Evolutionary conservation across 2,797 vertebrate species (phyloP).

Genomic region (Myotis pilosus): DNA sequence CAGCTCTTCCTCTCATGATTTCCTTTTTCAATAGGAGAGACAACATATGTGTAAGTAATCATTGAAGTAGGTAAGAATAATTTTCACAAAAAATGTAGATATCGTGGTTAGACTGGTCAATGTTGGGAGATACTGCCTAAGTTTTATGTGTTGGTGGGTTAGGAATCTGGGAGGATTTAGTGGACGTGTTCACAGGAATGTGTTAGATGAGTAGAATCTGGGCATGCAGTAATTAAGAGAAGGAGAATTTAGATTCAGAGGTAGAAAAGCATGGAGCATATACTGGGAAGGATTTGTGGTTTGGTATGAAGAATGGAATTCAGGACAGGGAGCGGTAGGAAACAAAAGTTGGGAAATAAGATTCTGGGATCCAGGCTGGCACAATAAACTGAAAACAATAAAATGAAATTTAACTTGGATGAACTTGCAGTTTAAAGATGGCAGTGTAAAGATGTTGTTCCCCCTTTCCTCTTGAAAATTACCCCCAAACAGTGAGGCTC

Average conservation of each 20-base stretch:
- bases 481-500: slow-evolving; percentile 40
- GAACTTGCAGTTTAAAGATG: slow-evolving; percentile 47
- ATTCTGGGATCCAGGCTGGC: slow-evolving; percentile 62
- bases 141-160: not conserved
- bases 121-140: not conserved
- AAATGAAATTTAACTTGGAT: slow-evolving; percentile 67
- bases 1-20: not conserved
- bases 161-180: not conserved
- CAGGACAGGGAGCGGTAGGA: slow-evolving; percentile 45
- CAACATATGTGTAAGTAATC: not conserved
- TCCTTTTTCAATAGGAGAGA: not conserved
- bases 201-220: not conserved
- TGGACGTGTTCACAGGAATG: not conserved
- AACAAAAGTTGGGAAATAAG: slow-evolving; percentile 64
- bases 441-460: slow-evolving; percentile 37
- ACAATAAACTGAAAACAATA: slow-evolving; percentile 62
- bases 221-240: slow-evolving; percentile 2
- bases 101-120: not conserved
- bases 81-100: not conserved
- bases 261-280: slow-evolving; percentile 7
- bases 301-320: slow-evolving; percentile 58
- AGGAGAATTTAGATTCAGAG: not conserved
- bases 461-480: slow-evolving; percentile 45
- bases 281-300: slow-evolving; percentile 47
- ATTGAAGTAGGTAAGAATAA: not conserved